Evolutionary conservation across 2,888 invertebrate genomes (phyloP).

Genomic region (Meloe dianella): DNA sequence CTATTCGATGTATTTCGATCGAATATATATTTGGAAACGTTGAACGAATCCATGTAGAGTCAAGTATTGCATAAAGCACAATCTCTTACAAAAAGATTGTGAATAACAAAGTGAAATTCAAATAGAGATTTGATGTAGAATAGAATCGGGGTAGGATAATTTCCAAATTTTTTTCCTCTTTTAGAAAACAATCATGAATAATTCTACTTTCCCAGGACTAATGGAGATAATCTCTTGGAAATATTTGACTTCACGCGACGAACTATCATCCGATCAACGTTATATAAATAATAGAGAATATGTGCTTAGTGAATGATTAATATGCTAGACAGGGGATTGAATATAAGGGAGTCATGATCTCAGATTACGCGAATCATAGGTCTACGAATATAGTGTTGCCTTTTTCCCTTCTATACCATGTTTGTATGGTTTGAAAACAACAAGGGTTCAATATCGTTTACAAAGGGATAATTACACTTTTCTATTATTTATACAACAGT

Average conservation of each 20-base stretch:
- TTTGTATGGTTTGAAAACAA: constrained; percentile 49
- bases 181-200: not conserved
- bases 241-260: constrained; percentile 47
- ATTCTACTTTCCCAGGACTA: constrained; percentile 28
- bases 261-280: constrained; percentile 45
- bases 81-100: constrained; percentile 46
- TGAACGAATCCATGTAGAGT: constrained; percentile 48
- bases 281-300: constrained; percentile 47
- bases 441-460: constrained; percentile 52
- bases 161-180: not conserved
- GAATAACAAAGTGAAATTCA: constrained; percentile 35
- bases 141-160: constrained; percentile 12
- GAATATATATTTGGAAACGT: constrained; percentile 54
- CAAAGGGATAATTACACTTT: constrained; percentile 55
- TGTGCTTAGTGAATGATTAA: constrained; percentile 50
- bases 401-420: constrained; percentile 44
- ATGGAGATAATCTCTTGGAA: constrained; percentile 41
- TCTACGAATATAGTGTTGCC: constrained; percentile 44
- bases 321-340: constrained; percentile 40
- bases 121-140: constrained; percentile 26
- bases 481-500: constrained; percentile 51
- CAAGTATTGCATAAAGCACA: constrained; percentile 50
- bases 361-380: constrained; percentile 55
- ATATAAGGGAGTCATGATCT: constrained; percentile 45
- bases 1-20: constrained; percentile 54